Base-by-base conservation (phyloP, 2,888 invertebrate genomes). In the Disparrhopalites patrizii region DNA sequence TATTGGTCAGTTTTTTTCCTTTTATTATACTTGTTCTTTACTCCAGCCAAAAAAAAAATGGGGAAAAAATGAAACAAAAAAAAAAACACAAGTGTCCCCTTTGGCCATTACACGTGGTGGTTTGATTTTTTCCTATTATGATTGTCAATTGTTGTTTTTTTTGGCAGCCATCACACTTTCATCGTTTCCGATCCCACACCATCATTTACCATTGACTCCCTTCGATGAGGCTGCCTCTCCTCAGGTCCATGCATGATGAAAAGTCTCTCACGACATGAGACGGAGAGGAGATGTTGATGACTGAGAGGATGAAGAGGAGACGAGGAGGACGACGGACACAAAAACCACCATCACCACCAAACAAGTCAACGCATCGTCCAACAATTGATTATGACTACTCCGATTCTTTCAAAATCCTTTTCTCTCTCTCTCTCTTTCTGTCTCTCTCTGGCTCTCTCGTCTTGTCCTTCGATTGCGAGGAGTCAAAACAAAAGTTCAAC, bases 101-200 rank as follows among this genome's bases (percentile, higher is more conserved):
- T 64, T 64, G 64, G 64, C 64, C 56, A 64, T 64, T 56, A 54
- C 38, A 62, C 62, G 62, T 62, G 64, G 64, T 64, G 56, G 56
- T 64, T 56, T 56, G 47, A 47, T 47, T 64, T 62, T 64, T 64
- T 60, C 38, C 13, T 47, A 15, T 13, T 40, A 60, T 60, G 31
- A 64, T 50, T 64, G 64, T 64, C 64, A 64, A 64, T 64, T 56
- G 64, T 64, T 62, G 30, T 38, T 54, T 50, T 60, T 50, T 60
- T 50, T 38, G 10, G 13, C 47, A 47, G 4, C 47, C 47, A 47
- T 23, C 47, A 20, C 47, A 47, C 47, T 8, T 47, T 18, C 7
- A 2, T 38, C 18, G 18, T 23, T 15, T 33, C 50, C 57, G 18
- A 20, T 25, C 15, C 52, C 28, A 13, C 27, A 28, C 3, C 52